Evolutionary conservation across 2,797 vertebrate species (phyloP).

Genomic region (Tinamus major): DNA sequence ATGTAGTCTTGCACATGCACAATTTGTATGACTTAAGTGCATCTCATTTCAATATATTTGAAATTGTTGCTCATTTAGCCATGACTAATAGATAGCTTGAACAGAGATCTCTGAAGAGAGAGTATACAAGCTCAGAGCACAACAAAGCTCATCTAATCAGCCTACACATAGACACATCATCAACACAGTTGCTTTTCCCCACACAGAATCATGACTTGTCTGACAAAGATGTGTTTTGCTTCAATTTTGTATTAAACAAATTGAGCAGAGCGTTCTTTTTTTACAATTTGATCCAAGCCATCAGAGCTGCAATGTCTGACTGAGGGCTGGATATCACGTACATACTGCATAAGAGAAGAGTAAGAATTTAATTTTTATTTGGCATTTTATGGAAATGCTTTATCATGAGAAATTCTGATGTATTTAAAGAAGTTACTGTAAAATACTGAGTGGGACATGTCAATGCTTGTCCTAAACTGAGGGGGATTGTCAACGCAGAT

Average conservation of each 20-base stretch:
- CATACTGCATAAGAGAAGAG: neutral
- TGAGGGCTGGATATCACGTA: neutral
- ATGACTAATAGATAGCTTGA: slow-evolving; percentile 37
- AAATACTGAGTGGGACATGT: neutral
- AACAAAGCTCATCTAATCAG: neutral
- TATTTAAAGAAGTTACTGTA: neutral
- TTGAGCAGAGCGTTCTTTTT: neutral
- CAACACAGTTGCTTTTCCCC: neutral
- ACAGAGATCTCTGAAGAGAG: slow-evolving; percentile 26
- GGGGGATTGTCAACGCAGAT: neutral
- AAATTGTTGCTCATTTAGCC: slow-evolving; percentile 26
- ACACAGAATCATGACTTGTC: neutral
- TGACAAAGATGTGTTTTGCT: neutral
- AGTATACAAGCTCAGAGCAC: neutral
- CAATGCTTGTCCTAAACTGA: slow-evolving; percentile 33
- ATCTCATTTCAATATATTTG: neutral
- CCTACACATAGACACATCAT: neutral
- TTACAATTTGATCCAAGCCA: neutral
- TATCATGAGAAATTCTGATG: slow-evolving; percentile 9
- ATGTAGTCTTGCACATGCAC: neutral
- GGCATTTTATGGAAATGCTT: neutral
- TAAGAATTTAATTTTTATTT: slow-evolving; percentile 28
- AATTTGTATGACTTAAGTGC: neutral
- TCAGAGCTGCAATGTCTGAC: neutral
- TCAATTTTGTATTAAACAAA: neutral